phyloP scores from a whole-genome alignment of 1,140 invertebrate species.

The Anoplolepis gracilipes region DNA sequence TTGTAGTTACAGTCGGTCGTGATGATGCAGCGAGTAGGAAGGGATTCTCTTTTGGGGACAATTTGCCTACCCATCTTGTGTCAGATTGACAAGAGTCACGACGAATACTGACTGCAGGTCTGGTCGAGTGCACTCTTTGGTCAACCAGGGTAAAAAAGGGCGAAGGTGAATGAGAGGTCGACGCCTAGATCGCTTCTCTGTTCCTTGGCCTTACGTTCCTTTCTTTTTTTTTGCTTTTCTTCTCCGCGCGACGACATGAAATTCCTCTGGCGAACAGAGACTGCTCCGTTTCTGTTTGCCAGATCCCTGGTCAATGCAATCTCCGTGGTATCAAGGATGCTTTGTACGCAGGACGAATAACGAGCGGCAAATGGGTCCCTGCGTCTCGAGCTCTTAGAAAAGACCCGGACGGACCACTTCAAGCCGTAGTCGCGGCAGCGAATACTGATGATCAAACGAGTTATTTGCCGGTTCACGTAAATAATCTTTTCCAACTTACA shows the following conservation, averaged over 20 bases:
- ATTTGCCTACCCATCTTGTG: neutral
- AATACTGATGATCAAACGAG: constrained; percentile 71
- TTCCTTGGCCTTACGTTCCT: constrained; percentile 29
- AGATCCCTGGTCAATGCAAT: constrained; percentile 77
- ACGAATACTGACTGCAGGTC: constrained; percentile 63
- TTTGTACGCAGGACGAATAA: constrained; percentile 79
- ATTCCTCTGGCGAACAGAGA: constrained; percentile 62
- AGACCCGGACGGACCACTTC: constrained; percentile 77
- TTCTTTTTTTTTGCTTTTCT: constrained; percentile 35
- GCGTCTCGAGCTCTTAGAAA: constrained; percentile 64
- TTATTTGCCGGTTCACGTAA: constrained; percentile 71
- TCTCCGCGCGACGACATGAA: constrained; percentile 63
- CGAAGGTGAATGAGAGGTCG: constrained; percentile 49
- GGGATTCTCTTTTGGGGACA: neutral
- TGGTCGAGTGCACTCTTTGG: constrained; percentile 18
- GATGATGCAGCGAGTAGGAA: constrained; percentile 12
- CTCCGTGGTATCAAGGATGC: constrained; percentile 77
- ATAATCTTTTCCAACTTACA: constrained; percentile 80
- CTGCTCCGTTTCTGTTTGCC: constrained; percentile 30
- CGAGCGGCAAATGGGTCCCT: constrained; percentile 65
- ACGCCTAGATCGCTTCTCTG: constrained; percentile 65
- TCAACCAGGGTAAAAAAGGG: constrained; percentile 27
- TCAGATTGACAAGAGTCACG: constrained; percentile 26
- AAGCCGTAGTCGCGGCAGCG: constrained; percentile 70
- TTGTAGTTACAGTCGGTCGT: constrained; percentile 9